Evolutionary conservation across 2,797 vertebrate genomes (phyloP).

Genomic region (Cuniculus paca): DNA sequence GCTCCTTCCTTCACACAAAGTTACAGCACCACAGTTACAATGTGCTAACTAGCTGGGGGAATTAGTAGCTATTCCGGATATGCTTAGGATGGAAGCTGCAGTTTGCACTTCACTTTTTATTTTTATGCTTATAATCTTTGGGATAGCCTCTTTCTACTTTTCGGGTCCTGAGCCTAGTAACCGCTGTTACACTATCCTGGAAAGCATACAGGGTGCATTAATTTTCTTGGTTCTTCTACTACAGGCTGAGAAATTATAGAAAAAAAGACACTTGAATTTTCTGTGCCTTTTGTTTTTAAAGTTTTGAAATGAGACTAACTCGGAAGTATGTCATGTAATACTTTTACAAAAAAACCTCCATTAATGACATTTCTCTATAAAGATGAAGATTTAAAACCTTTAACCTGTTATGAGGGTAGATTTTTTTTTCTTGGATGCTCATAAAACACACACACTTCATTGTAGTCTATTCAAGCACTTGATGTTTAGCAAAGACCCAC

Average conservation of each 20-base stretch:
- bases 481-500: neutral
- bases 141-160: neutral
- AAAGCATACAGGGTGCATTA: neutral
- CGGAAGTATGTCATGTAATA: neutral
- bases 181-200: neutral
- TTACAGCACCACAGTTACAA: neutral
- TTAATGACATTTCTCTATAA: neutral
- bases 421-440: neutral
- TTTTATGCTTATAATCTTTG: neutral
- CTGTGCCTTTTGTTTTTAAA: neutral
- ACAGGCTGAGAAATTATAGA: neutral
- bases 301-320: conserved; percentile 43
- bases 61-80: neutral
- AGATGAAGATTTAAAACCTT: neutral
- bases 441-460: neutral
- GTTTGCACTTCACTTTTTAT: neutral
- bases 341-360: conserved; percentile 41
- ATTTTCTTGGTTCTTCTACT: neutral
- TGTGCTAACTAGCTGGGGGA: neutral
- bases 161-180: neutral
- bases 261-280: neutral
- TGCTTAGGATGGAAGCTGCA: neutral
- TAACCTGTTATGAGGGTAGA: neutral
- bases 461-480: neutral
- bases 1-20: neutral